A percentile compares a stretch with the other conserved stretches of the same genome.
phyloP scores from a whole-genome alignment of 37 sponge, comb jelly and placozoan species.

The Tethya wilhelma region DNA sequence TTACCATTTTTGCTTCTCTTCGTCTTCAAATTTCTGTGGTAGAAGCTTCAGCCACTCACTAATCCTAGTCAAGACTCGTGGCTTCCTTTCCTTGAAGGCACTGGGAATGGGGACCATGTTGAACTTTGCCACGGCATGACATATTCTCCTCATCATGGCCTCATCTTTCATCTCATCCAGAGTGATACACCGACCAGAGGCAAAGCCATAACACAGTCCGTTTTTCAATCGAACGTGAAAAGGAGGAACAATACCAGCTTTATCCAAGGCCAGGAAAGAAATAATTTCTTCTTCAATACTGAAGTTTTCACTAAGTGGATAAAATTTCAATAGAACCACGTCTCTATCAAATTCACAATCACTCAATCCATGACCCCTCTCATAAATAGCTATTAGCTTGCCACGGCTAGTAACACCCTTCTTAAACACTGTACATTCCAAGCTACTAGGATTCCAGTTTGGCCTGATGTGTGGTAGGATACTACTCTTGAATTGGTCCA shows the following conservation, averaged over 20 bases:
- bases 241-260: conserved; percentile 33
- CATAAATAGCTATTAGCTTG: conserved; percentile 46
- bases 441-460: conserved; percentile 15
- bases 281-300: conserved; percentile 54
- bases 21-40: background rate
- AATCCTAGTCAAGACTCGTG: conserved; percentile 24
- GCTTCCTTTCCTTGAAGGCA: background rate
- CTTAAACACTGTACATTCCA: conserved; percentile 22
- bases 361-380: conserved; percentile 1
- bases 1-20: conserved; percentile 8
- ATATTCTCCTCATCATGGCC: conserved; percentile 38
- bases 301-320: conserved; percentile 71
- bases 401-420: conserved; percentile 73
- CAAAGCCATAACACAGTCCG: conserved; percentile 69
- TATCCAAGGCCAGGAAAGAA: conserved; percentile 19
- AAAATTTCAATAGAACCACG: conserved; percentile 59
- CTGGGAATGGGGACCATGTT: conserved; percentile 41
- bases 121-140: conserved; percentile 63
- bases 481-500: conserved; percentile 34
- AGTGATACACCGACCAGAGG: conserved; percentile 50
- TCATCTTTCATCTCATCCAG: conserved; percentile 53
- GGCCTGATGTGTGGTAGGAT: conserved; percentile 26
- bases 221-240: conserved; percentile 61
- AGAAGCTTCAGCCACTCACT: background rate
- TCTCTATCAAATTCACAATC: conserved; percentile 27